These are phyloP conservation scores for Formica exsecta DNA, from an alignment of 1,140 invertebrate genomes.

Conservation along the genomic window DNA sequence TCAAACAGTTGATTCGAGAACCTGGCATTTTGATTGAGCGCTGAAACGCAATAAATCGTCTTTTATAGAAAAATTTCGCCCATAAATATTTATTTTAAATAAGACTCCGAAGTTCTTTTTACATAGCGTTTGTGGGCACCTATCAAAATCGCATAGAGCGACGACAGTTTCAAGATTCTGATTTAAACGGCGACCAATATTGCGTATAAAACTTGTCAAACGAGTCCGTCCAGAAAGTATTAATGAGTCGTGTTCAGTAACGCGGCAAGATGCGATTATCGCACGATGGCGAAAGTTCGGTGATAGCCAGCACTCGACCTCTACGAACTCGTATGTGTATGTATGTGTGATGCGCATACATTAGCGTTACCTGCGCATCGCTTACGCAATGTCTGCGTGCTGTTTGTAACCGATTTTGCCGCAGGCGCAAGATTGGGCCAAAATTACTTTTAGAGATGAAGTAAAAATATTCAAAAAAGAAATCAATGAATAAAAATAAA, in stretches of 20 bases:
- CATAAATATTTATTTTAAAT: not conserved
- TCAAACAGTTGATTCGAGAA: slow-evolving; percentile 32
- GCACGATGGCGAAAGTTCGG: slow-evolving; percentile 67
- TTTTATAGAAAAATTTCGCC: not conserved
- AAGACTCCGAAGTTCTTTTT: no score
- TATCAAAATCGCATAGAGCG: not conserved
- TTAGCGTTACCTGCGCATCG: slow-evolving; percentile 37
- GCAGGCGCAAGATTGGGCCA: not conserved
- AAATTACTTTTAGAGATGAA: not conserved
- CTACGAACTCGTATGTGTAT: slow-evolving; percentile 15
- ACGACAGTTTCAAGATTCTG: not conserved
- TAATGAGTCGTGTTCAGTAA: slow-evolving; percentile 1
- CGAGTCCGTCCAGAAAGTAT: slow-evolving; percentile 20
- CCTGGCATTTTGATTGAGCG: slow-evolving; percentile 42
- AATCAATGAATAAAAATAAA: not conserved
- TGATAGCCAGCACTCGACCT: slow-evolving; percentile 63
- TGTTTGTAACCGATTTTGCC: slow-evolving; percentile 13
- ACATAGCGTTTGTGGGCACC: no score
- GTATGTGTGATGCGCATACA: slow-evolving; percentile 10
- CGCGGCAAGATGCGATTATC: slow-evolving; percentile 12
- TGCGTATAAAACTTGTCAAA: slow-evolving; percentile 18
- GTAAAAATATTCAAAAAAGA: not conserved
- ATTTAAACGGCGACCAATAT: not conserved
- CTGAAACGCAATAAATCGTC: slow-evolving; percentile 33
- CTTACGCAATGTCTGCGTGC: slow-evolving; percentile 46